A percentile compares a stretch with the other conserved stretches of the same genome.
Conservation (phyloP, 2,888 invertebrate species). For the Schrankia costaestrigalis region DNA sequence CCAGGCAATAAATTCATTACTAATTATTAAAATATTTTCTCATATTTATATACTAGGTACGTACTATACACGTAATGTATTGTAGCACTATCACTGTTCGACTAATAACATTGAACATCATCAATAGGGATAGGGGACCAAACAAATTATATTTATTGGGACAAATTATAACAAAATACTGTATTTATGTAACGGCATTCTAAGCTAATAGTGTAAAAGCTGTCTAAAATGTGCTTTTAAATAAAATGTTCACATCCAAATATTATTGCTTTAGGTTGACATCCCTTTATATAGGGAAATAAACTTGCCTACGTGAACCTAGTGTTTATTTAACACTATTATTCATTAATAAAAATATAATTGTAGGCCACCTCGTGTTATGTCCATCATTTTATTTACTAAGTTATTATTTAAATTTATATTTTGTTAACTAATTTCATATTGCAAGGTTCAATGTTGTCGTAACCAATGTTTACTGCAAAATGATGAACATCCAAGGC, state of each 20-base stretch:
- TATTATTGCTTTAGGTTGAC: conserved; percentile 67
- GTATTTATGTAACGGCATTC: conserved; percentile 25
- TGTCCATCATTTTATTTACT: conserved; percentile 19
- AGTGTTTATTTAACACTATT: conserved; percentile 10
- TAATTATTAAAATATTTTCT: conserved; percentile 44
- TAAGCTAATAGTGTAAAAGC: conserved; percentile 51
- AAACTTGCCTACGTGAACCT: conserved; percentile 15
- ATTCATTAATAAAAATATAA: conserved; percentile 14
- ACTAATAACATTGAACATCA: conserved; percentile 42
- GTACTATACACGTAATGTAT: conserved; percentile 55
- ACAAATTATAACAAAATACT: conserved; percentile 31
- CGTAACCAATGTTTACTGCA: conserved; percentile 28
- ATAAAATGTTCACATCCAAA: conserved; percentile 68
- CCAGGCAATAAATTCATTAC: conserved; percentile 59
- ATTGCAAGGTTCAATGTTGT: conserved; percentile 45
- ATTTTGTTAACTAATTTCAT: conserved; percentile 23
- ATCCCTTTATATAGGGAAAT: conserved; percentile 53
- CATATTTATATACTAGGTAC: conserved; percentile 47
- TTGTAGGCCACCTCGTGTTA: conserved; percentile 15
- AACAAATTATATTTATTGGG: conserved; percentile 27
- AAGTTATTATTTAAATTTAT: conserved; percentile 16
- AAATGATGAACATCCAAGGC: conserved; percentile 29
- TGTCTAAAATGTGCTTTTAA: conserved; percentile 51
- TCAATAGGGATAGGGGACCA: conserved; percentile 29
- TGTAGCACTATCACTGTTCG: conserved; percentile 64